phyloP scores from a whole-genome alignment of 2,113 vertebrate genomes.

The Paramisgurnus dabryanus region DNA sequence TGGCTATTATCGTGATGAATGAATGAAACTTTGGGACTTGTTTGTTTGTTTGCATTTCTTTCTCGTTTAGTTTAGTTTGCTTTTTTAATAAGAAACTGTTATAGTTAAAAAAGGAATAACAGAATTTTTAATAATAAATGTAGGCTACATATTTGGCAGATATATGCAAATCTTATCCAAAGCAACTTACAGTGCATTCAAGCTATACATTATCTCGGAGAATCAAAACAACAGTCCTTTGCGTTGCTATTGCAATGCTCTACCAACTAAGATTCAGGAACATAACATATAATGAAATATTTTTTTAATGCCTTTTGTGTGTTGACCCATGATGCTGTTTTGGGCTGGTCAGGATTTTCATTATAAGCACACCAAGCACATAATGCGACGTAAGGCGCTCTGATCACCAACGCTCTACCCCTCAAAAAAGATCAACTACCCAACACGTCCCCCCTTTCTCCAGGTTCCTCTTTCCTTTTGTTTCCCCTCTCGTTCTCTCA shows the following conservation, averaged over 20 bases:
- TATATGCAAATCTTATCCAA: too few species aligned
- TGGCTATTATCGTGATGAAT: conserved; percentile 73
- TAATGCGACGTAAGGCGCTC: conserved; percentile 15
- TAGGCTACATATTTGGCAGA: too few species aligned
- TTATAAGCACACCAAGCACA: neutral
- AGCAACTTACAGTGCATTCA: too few species aligned
- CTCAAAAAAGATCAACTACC: conserved; percentile 43
- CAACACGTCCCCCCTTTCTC: conserved; percentile 33
- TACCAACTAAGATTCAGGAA: too few species aligned
- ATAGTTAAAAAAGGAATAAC: too few species aligned
- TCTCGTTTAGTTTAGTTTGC: conserved; percentile 20
- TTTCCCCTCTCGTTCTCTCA: conserved; percentile 36
- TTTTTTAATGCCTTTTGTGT: too few species aligned
- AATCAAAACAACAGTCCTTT: too few species aligned
- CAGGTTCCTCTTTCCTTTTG: conserved; percentile 38
- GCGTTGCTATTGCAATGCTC: too few species aligned
- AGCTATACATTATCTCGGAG: too few species aligned
- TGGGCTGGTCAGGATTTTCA: neutral
- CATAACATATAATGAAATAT: too few species aligned
- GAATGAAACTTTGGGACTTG: conserved; percentile 8
- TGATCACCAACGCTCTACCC: conserved; percentile 20
- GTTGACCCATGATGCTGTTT: too few species aligned
- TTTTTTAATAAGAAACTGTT: conserved; percentile 9
- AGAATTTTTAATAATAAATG: too few species aligned
- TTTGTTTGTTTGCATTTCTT: conserved; percentile 20